These are phyloP conservation scores for Tenualosa thibaudeaui DNA, from an alignment of 2,797 vertebrate genomes.

Conservation along the genomic window DNA sequence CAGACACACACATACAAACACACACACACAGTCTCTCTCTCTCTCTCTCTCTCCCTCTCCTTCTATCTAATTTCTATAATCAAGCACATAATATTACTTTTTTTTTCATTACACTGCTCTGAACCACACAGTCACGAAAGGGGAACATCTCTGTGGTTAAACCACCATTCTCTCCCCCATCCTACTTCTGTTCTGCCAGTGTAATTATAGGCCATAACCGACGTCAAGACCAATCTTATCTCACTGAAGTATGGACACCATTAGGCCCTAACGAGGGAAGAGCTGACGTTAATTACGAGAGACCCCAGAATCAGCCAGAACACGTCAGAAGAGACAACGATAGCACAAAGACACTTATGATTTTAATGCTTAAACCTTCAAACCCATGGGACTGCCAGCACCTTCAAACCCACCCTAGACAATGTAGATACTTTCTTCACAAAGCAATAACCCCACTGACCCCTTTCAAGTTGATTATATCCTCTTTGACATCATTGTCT, in stretches of 20 bases:
- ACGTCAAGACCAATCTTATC: constrained; percentile 13
- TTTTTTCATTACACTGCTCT: too few species aligned
- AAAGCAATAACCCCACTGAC: not conserved
- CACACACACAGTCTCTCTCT: not conserved
- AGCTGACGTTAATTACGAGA: not conserved
- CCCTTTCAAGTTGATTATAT: not conserved
- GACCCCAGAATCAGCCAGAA: not conserved
- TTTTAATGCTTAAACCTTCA: not conserved
- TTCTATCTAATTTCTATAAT: not conserved
- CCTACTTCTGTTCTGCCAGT: constrained; percentile 35
- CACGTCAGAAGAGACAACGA: not conserved
- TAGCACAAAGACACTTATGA: not conserved
- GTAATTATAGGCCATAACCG: not conserved
- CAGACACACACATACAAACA: too few species aligned
- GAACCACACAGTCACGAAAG: too few species aligned
- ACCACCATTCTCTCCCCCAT: not conserved
- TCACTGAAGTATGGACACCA: not conserved
- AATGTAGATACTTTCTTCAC: not conserved
- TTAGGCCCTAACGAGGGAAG: constrained; percentile 6
- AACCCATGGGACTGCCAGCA: not conserved
- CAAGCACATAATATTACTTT: not conserved
- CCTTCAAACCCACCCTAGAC: not conserved
- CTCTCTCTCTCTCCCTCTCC: too few species aligned
- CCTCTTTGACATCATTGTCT: not conserved
- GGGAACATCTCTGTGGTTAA: too few species aligned